Percentiles rank a stretch among this genome's conserved stretches.
These are phyloP conservation scores for Stegostoma tigrinum DNA, from an alignment of 2,113 vertebrate species.

Conservation along the genomic window DNA sequence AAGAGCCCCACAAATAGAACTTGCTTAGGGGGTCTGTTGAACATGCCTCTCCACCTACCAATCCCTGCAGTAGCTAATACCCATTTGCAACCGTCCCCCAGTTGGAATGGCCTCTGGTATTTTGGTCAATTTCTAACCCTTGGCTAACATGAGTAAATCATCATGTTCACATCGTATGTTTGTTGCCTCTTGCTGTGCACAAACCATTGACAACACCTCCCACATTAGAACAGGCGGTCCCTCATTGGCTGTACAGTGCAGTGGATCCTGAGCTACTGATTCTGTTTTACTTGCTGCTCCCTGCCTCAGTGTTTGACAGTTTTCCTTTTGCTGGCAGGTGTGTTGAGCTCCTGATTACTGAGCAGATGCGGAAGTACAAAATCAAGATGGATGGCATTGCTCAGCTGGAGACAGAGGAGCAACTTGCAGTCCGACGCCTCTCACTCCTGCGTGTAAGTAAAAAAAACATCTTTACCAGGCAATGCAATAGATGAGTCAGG, in stretches of 20 bases:
- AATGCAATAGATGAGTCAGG: not conserved
- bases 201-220: not conserved
- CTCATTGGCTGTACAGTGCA: not conserved
- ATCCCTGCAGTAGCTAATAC: too few relatives aligned
- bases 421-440: conserved; percentile 75
- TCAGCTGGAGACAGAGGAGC: conserved; percentile 85
- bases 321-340: conserved; percentile 59
- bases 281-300: not conserved
- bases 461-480: not conserved
- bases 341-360: conserved; percentile 88
- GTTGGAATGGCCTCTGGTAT: not conserved
- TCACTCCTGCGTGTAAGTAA: conserved; percentile 62
- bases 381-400: conserved; percentile 90
- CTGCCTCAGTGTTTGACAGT: not conserved
- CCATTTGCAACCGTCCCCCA: too few relatives aligned
- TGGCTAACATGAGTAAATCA: not conserved
- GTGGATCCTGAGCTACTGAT: not conserved
- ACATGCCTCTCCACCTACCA: too few relatives aligned
- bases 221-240: not conserved
- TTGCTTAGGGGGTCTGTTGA: too few relatives aligned
- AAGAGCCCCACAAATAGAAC: too few relatives aligned
- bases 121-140: not conserved
- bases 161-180: not conserved
- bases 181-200: not conserved
- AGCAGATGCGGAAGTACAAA: conserved; percentile 87